Conservation (phyloP, 2,113 vertebrate species). For the Otis tarda region DNA sequence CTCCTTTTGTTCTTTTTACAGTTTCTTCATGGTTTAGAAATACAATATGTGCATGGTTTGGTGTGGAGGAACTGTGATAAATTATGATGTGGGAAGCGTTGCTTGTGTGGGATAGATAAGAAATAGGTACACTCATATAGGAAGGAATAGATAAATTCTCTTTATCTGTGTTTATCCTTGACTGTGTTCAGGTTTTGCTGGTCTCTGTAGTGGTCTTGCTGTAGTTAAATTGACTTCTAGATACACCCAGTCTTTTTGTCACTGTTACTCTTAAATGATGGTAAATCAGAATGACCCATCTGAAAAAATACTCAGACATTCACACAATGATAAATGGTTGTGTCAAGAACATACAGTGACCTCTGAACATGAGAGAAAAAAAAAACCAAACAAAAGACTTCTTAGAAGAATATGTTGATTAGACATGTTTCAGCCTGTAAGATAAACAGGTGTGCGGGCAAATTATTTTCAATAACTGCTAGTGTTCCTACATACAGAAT, state of each 20-base stretch:
- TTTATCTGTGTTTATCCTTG: not conserved
- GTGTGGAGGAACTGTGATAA: not conserved
- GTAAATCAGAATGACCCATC: conserved; percentile 24
- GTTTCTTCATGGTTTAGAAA: not conserved
- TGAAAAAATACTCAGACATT: conserved; percentile 40
- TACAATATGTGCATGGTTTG: not conserved
- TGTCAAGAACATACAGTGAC: conserved; percentile 40
- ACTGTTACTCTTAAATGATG: conserved; percentile 27
- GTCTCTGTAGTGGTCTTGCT: not conserved
- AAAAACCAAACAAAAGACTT: not conserved
- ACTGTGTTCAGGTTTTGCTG: not conserved
- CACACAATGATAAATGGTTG: conserved; percentile 50
- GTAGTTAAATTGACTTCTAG: conserved; percentile 14
- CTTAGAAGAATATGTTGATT: conserved; percentile 34
- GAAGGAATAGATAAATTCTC: not conserved
- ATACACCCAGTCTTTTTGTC: not conserved
- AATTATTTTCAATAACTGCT: conserved; percentile 32
- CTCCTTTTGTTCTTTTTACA: not conserved
- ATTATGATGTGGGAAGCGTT: not conserved
- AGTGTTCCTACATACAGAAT: conserved; percentile 5
- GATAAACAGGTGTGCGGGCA: conserved; percentile 18
- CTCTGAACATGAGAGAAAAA: conserved; percentile 14
- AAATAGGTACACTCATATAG: not conserved
- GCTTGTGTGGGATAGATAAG: not conserved
- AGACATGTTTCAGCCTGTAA: conserved; percentile 40